Evolutionary conservation across 2,888 invertebrate genomes (phyloP), one percentile per base, ranked within the genome.

Genomic region (Metalampra italica): DNA sequence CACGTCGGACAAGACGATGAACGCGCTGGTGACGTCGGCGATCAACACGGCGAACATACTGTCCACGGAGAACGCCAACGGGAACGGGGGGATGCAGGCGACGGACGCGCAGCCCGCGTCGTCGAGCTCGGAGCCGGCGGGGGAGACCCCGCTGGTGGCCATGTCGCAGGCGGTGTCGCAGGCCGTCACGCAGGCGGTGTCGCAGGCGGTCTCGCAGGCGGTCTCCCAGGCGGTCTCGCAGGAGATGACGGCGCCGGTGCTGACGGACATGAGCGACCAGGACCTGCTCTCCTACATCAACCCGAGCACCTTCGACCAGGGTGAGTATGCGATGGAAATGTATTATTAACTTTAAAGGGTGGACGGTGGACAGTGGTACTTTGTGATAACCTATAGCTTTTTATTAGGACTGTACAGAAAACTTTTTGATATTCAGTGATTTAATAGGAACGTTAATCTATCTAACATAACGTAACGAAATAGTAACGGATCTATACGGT

Each of bases 201-300:
- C 84, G 60, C 87, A 90, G 64, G 86, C 87, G 14, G 90, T 90
- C 14, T 82, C 82, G 46, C 85, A 91, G 50, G 85, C 85, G 29
- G 90, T 90, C 47, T 83, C 84, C 53, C 85, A 88, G 60, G 87
- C 86, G 54, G 89, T 90, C 43, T 75, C 81, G 53, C 87, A 89
- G 62, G 90, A 90, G 68, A 91, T 92, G 78, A 76, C 84, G 60
- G 90, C 91, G 92, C 82, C 94, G 90, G 89, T 88, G 46, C 91
- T 96, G 61, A 94, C 95, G 9, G 93, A 94, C 66, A 95, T 97
- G 93, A 95, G 95, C 56, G 96, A 96, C 78, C 94, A 94, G 80
- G 96, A 97, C 84, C 91, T 97, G 62, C 92, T 97, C 62, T 96
- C 94, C 77, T 95, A 96, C 83, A 96, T 97, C 62, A 96, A 96